phyloP scores from a whole-genome alignment of 2,113 vertebrate genomes.

The Trinectes maculatus region DNA sequence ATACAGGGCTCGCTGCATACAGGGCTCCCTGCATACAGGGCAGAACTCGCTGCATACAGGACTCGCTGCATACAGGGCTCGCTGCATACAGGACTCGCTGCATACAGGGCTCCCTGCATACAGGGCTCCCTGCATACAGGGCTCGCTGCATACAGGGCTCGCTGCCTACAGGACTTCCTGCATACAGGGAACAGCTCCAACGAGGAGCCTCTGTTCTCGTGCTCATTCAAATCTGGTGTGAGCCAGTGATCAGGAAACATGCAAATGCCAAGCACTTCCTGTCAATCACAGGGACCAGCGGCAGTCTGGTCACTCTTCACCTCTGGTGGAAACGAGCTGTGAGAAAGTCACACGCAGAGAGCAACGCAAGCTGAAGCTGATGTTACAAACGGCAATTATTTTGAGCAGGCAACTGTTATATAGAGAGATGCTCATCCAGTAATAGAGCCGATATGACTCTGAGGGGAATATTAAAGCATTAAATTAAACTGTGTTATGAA shows the following conservation, averaged over 20 bases:
- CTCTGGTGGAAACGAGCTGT: slow-evolving; percentile 28
- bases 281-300: slow-evolving; percentile 16
- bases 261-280: slow-evolving; percentile 2
- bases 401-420: slow-evolving; percentile 10
- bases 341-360: neutral
- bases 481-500: neutral
- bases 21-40: too few species aligned
- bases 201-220: too few species aligned
- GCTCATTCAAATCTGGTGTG: too few species aligned
- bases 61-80: too few species aligned
- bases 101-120: too few species aligned
- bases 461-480: slow-evolving; percentile 7
- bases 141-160: too few species aligned
- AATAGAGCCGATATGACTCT: neutral
- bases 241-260: neutral
- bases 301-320: neutral
- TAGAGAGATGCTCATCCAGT: neutral
- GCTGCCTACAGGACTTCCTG: too few species aligned
- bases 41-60: too few species aligned
- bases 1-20: too few species aligned
- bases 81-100: too few species aligned
- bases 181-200: slow-evolving; percentile 2
- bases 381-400: neutral
- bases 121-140: too few species aligned
- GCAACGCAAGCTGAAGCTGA: neutral